Conservation (phyloP, 2,113 vertebrate genomes). For the Anser brachyrhynchus region DNA sequence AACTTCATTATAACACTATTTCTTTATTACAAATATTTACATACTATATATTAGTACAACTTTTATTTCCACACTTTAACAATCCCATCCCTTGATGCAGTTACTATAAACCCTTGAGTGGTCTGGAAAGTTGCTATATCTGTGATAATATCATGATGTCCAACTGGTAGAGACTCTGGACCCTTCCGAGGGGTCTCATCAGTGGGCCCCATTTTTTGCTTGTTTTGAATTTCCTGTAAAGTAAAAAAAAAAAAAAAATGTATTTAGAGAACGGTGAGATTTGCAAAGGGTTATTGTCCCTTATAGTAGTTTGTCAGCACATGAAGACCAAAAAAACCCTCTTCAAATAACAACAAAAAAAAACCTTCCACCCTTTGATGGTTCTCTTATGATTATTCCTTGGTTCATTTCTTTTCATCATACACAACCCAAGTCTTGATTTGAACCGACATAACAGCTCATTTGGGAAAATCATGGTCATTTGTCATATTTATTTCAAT, state of each 20-base stretch:
- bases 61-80: slow-evolving; percentile 97
- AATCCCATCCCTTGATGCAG: slow-evolving; percentile 94
- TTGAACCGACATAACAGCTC: neutral
- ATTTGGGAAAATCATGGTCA: accelerated
- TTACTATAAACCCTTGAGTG: slow-evolving; percentile 97
- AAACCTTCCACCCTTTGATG: neutral
- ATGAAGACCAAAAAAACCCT: neutral
- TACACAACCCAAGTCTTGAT: neutral
- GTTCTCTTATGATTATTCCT: neutral
- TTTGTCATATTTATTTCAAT: neutral
- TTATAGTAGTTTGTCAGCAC: neutral
- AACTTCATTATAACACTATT: slow-evolving; percentile 42
- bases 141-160: slow-evolving; percentile 97
- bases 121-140: slow-evolving; percentile 97
- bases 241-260: neutral
- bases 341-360: neutral
- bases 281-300: neutral
- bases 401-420: neutral
- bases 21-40: slow-evolving; percentile 75
- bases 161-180: slow-evolving; percentile 91
- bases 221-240: slow-evolving; percentile 94
- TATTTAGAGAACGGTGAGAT: neutral
- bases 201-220: slow-evolving; percentile 89
- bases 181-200: slow-evolving; percentile 92
- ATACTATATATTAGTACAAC: slow-evolving; percentile 14